A percentile compares a stretch with the other conserved stretches of the same genome.
Conservation (phyloP, 35 echinoderm and acorn worm genomes). For the Diadema setosum region DNA sequence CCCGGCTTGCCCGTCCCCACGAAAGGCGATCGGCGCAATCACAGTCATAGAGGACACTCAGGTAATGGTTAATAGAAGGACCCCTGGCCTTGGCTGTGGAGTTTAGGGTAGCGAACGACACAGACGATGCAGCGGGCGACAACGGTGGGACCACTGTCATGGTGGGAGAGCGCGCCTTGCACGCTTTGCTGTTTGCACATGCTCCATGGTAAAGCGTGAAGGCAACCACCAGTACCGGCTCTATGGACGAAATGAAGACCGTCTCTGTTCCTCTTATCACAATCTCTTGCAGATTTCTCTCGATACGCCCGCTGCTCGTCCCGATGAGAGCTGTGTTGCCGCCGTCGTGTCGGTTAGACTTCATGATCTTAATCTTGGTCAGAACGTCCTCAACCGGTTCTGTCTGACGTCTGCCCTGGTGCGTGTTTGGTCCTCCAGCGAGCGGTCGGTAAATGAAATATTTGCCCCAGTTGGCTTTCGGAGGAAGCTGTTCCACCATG, state of each 20-base stretch:
- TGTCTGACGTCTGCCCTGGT: background rate
- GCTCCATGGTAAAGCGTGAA: background rate
- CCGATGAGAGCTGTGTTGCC: background rate
- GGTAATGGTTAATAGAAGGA: background rate
- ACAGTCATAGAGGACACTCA: background rate
- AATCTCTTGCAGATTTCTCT: background rate
- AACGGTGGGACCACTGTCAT: background rate
- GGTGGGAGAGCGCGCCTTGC: background rate
- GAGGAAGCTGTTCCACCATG: constrained; percentile 20
- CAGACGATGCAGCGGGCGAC: background rate
- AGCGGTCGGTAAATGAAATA: background rate
- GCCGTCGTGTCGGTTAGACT: background rate
- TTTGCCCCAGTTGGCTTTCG: background rate
- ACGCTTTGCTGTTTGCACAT: background rate
- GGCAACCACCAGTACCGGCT: background rate
- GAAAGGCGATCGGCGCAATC: background rate
- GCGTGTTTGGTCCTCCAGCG: background rate
- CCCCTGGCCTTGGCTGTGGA: background rate
- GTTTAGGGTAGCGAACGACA: background rate
- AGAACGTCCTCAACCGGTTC: background rate
- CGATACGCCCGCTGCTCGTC: background rate
- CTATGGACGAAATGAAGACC: background rate
- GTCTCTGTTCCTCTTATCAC: background rate
- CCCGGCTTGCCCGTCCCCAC: background rate
- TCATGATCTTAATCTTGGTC: background rate